Evolutionary conservation across 2,888 invertebrate species (phyloP), one percentile per base, ranked within the genome.

Genomic region (Stenolophus ochropezus): DNA sequence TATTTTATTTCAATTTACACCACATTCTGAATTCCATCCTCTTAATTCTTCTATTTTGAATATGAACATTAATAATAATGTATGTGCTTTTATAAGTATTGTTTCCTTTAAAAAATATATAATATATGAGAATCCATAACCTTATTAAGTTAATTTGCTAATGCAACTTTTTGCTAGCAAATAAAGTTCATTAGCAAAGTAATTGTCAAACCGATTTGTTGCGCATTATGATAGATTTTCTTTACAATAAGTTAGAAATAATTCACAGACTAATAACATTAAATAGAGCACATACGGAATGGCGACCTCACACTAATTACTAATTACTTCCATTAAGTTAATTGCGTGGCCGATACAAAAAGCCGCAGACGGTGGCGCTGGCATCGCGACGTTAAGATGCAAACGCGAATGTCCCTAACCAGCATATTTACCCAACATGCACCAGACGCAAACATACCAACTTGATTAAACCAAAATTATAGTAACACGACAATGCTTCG

Each of bases 301-400:
- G 53, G 27, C 4, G 76, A 42, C 58, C 76, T 76, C 33, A 27
- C 33, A 33, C 21, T 58, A 76, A 75, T 75, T 75, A 75, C 75
- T 53, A 75, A 76, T 76, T 76, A 76, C 76, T 53, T 76, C 76
- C 76, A 76, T 76, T 76, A 76, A 42, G 56, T 53, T 76, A 58
- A 76, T 76, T 76, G 58, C 76, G n/a, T 25, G 18, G 4, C 53
- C 51, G 53, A 75, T 53, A 75, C 74, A 75, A 75, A 76, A 76
- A 75, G 56, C 56, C 53, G 27, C 53, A 58, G 51, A 33, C 75
- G 56, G 56, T 33, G 33, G 20, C 8, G 16, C 14, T 27, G 6
- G 65, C 18, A 18, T 5, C 20, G 56, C 18, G 18, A 20, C 56
- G 8, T 4, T 53, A 16, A 25, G 51, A 75, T 74, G 74, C 74